Conservation (phyloP, 2,888 invertebrate species). For the Philonicus albiceps region DNA sequence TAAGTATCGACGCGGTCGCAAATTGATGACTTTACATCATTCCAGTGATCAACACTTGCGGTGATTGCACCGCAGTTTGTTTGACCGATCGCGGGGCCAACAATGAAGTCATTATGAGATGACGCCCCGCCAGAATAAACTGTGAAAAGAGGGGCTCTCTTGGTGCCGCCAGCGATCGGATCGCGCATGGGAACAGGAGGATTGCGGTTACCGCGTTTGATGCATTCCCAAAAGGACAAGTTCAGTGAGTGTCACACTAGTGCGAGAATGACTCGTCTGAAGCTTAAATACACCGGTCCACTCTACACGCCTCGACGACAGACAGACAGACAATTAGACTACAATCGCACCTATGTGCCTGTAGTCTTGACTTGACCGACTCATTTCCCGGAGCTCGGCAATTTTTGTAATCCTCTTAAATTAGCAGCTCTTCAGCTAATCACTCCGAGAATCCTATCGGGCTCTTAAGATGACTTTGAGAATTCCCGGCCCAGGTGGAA, state of each 20-base stretch:
- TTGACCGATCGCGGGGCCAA: constrained; percentile 33
- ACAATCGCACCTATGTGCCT: not conserved
- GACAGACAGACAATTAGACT: not conserved
- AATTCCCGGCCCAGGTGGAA: not conserved
- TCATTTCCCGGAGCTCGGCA: not conserved
- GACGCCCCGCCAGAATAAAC: constrained; percentile 19
- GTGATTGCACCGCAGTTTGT: constrained; percentile 19
- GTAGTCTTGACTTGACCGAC: not conserved
- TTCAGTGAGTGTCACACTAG: not conserved
- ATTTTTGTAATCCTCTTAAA: not conserved
- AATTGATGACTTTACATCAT: constrained; percentile 49
- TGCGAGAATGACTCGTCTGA: not conserved
- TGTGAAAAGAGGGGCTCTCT: not conserved
- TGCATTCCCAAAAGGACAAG: not conserved
- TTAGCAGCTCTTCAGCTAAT: not conserved
- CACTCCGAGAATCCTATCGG: not conserved
- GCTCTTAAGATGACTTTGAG: not conserved
- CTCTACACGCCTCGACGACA: not conserved
- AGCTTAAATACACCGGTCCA: not conserved
- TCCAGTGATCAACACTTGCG: constrained; percentile 40
- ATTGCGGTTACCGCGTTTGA: not conserved
- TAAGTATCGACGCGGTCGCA: constrained; percentile 47
- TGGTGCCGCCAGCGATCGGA: not conserved
- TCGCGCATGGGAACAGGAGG: not conserved
- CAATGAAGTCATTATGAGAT: constrained; percentile 48